Evolutionary conservation across 2,797 vertebrate genomes (phyloP), one percentile per base, ranked within the genome.

Genomic region (Oreochromis grahami): DNA sequence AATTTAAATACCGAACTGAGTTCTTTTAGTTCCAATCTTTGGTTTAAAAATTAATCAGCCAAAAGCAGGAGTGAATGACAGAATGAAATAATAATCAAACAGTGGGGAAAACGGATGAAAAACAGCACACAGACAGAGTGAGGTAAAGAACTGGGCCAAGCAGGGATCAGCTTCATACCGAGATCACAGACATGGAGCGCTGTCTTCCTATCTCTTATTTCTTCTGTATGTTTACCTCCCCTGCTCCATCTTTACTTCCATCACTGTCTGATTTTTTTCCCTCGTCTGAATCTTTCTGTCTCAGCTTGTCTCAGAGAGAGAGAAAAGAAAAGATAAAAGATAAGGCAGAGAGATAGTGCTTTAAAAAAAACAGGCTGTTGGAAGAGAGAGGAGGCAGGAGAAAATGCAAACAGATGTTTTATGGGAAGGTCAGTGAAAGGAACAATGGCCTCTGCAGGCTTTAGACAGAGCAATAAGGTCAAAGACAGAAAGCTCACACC

Each of bases 71-170:
- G 21, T 21, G 21, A 21, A 21, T 21, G 21, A 21, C 21, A 21
- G 21, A 21, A 21, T 21, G 21, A 21, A 21, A 21, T 2, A 21
- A 21, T 2, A 21, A 21, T 77, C 65, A 86, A 84, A 48, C 2
- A 29, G 68, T 83, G 63, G 4, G 34, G 78, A 34, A 50, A 72
- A 72, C 17, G 77, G 84, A 79, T 70, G 43, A 1, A 17, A 90
- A 80, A 82, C 90, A 89, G 78, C 84, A 68, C 26, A 51, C 72
- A 86, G 80, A 90, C 77, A 29, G 84, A 90, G 78, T 85, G 79
- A 90, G 84, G 89, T 86, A 89, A 91, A 93, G 87, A 95, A 93
- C 26, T 93, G 93, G 94, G 94, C 90, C 92, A 95, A 92, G 88
- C 89, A 81, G 84, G 92, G 93, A 95, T 95, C 90, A 93, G 87